Conservation (phyloP, 2,113 vertebrate genomes). For the Halcyon senegalensis region DNA sequence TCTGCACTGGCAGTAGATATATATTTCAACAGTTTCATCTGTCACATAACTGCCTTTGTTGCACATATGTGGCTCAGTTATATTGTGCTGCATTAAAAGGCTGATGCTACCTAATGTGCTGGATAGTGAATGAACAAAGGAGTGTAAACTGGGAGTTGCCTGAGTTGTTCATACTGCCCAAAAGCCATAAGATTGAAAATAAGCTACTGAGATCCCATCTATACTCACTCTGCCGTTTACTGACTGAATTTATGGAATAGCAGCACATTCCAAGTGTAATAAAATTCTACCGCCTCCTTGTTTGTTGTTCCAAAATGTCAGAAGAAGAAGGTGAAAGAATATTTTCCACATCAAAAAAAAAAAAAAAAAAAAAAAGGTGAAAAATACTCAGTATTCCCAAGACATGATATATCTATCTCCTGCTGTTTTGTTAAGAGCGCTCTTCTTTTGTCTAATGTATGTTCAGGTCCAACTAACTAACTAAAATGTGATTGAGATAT, state of each 20-base stretch:
- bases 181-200: background rate
- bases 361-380: background rate
- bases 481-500: background rate
- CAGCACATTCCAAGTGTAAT: background rate
- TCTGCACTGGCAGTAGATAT: background rate
- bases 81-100: background rate
- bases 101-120: background rate
- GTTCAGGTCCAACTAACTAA: background rate
- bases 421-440: background rate
- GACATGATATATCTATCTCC: rapidly evolving
- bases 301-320: background rate
- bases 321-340: background rate
- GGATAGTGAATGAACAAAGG: background rate
- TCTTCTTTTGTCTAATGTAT: background rate
- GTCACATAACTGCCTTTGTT: background rate
- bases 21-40: background rate
- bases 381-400: background rate
- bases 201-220: background rate
- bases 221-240: background rate
- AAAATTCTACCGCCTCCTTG: background rate
- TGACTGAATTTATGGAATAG: background rate
- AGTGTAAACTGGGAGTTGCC: background rate
- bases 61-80: background rate
- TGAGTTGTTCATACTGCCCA: background rate
- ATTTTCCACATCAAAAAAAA: background rate